phyloP scores from a whole-genome alignment of 2,888 invertebrate genomes.

The Pherbina coryleti region DNA sequence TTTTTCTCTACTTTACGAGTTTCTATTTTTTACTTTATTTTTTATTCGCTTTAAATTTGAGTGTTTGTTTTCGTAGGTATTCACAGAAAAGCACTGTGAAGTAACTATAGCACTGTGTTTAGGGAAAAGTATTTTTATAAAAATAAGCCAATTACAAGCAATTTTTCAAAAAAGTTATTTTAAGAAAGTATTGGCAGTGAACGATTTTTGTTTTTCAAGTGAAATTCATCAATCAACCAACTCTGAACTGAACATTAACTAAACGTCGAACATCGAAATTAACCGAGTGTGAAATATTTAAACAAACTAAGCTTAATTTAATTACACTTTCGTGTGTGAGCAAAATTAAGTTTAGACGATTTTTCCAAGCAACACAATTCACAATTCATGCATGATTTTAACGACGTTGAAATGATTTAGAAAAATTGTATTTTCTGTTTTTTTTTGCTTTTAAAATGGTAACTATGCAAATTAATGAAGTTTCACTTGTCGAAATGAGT shows the following conservation, averaged over 20 bases:
- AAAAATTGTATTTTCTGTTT: too few relatives aligned
- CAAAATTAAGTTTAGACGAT: neutral
- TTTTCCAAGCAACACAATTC: neutral
- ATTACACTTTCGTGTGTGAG: constrained; percentile 12
- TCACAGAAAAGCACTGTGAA: too few relatives aligned
- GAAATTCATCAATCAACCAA: constrained; percentile 2
- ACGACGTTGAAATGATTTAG: too few relatives aligned
- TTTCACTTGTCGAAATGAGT: neutral
- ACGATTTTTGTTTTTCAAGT: neutral
- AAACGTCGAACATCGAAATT: neutral
- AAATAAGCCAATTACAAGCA: neutral
- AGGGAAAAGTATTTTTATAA: neutral
- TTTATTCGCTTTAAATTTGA: neutral
- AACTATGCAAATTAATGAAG: neutral
- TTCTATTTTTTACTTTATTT: too few relatives aligned
- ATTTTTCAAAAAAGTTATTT: neutral
- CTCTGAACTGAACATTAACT: neutral
- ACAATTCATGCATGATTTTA: neutral
- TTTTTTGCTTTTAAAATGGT: neutral
- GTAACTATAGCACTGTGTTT: too few relatives aligned
- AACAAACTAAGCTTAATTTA: neutral
- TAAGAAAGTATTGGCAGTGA: neutral
- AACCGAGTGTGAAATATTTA: neutral
- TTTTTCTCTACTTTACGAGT: too few relatives aligned
- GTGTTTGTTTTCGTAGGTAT: neutral